A percentile compares a stretch with the other conserved stretches of the same genome.
Conservation (phyloP, 2,113 vertebrate genomes). For the Lagenorhynchus albirostris region DNA sequence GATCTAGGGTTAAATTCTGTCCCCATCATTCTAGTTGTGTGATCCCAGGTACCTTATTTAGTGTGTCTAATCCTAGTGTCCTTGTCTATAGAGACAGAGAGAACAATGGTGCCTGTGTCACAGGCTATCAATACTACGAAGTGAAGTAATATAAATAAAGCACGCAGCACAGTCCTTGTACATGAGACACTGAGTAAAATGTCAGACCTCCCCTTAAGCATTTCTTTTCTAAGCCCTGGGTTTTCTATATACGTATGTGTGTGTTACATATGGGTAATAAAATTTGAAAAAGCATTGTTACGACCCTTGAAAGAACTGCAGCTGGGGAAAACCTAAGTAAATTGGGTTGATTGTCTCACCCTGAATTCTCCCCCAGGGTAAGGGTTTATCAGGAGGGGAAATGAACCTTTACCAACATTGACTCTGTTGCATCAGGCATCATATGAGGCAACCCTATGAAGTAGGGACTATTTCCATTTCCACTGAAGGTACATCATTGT, state of each 20-base stretch:
- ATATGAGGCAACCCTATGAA: no score
- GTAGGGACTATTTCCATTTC: not conserved
- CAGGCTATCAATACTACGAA: not conserved
- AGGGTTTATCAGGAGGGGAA: not conserved
- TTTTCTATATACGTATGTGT: not conserved
- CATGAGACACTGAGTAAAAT: not conserved
- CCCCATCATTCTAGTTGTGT: not conserved
- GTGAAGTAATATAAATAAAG: not conserved
- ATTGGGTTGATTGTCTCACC: not conserved
- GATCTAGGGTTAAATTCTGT: not conserved
- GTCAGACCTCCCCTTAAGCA: no score
- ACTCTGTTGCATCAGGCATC: not conserved
- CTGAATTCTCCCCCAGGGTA: not conserved
- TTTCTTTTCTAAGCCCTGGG: not conserved
- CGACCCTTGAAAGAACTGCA: not conserved
- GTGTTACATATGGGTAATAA: not conserved
- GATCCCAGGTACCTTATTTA: not conserved
- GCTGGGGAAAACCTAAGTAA: not conserved
- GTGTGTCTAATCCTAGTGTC: not conserved
- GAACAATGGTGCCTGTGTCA: not conserved
- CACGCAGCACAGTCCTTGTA: not conserved
- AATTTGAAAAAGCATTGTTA: not conserved
- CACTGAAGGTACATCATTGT: not conserved
- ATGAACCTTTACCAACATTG: not conserved
- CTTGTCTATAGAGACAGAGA: not conserved